Conservation (phyloP, 2,113 vertebrate genomes). For the Neotoma lepida region DNA sequence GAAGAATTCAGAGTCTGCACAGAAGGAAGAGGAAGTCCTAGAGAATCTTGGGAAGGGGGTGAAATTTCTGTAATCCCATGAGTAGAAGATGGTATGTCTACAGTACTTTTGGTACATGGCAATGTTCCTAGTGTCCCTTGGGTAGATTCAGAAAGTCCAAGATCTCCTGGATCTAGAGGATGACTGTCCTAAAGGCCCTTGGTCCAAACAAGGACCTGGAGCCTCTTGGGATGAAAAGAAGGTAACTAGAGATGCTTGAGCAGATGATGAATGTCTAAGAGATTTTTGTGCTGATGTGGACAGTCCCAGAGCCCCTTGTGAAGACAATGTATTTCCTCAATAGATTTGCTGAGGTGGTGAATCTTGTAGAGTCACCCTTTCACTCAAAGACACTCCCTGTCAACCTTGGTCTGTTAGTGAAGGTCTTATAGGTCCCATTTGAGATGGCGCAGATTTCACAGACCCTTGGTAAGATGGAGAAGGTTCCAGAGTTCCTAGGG, state of each 20-base stretch:
- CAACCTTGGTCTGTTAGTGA: too few relatives aligned
- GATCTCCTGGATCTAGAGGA: neutral
- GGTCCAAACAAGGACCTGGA: neutral
- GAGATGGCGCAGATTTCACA: neutral
- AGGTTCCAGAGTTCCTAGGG: neutral
- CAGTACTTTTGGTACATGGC: neutral
- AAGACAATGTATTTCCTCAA: neutral
- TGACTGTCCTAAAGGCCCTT: neutral
- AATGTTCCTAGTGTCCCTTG: neutral
- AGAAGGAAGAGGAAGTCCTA: neutral
- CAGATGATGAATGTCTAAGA: neutral
- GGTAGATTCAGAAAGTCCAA: neutral
- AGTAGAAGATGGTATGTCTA: neutral
- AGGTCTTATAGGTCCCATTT: neutral
- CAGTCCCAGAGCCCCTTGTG: neutral
- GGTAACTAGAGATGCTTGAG: neutral
- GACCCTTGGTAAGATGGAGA: neutral
- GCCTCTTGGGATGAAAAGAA: neutral
- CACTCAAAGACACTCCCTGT: neutral
- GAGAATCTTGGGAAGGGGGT: neutral
- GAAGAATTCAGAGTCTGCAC: neutral
- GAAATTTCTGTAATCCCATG: neutral
- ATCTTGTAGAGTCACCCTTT: neutral
- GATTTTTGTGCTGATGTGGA: neutral
- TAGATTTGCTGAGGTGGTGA: neutral